Percentiles rank a stretch among this genome's conserved stretches.
Conservation (phyloP, 2,888 invertebrate species). For the Orthosia gracilis region DNA sequence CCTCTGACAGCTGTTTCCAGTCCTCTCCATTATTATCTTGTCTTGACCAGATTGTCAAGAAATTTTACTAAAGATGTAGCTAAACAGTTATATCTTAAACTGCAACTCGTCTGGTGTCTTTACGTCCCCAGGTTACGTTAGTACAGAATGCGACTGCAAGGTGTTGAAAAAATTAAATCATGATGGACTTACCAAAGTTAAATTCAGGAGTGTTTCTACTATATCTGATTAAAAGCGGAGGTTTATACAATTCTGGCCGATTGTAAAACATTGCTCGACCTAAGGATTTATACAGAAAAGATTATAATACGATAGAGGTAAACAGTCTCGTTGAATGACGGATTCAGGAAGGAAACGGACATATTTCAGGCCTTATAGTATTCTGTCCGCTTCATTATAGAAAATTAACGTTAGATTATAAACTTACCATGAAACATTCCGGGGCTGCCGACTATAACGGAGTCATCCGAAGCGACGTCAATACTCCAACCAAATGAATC, state of each 20-base stretch:
- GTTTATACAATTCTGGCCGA: slow-evolving; percentile 2
- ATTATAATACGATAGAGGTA: background rate
- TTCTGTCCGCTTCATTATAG: background rate
- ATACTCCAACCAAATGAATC: slow-evolving; percentile 80
- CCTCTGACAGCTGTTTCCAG: too few species aligned
- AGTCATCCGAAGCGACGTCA: slow-evolving; percentile 60
- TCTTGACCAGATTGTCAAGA: too few species aligned
- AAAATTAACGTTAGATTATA: background rate
- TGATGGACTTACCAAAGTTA: slow-evolving; percentile 70
- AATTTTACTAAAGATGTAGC: too few species aligned
- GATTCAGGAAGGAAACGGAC: too few species aligned
- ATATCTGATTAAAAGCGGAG: slow-evolving; percentile 14
- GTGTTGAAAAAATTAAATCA: background rate
- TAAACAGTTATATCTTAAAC: too few species aligned
- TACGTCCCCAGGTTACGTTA: too few species aligned
- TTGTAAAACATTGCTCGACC: slow-evolving; percentile 50
- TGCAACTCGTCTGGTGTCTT: too few species aligned
- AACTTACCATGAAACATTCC: slow-evolving; percentile 51
- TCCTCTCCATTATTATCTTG: too few species aligned
- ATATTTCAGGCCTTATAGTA: too few species aligned
- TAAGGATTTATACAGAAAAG: background rate
- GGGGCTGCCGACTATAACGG: slow-evolving; percentile 47
- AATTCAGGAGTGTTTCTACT: background rate
- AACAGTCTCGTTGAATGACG: background rate
- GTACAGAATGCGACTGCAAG: too few species aligned